Evolutionary conservation across 1,140 invertebrate species (phyloP).

Genomic region (Nylanderia fulva): DNA sequence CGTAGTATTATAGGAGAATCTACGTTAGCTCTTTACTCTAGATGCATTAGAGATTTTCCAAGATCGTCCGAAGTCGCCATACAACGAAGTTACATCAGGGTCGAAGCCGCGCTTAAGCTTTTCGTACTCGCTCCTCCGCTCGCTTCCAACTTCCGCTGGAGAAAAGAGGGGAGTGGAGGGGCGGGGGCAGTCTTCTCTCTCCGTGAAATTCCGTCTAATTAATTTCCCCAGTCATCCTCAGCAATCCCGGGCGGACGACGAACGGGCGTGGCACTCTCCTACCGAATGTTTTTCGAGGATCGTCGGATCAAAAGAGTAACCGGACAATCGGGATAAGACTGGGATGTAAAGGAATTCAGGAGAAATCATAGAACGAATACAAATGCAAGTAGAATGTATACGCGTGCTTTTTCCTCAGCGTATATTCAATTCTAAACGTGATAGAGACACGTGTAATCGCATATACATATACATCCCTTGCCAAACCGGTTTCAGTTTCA

Average conservation of each 20-base stretch:
- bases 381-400: constrained; percentile 32
- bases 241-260: constrained; percentile 77
- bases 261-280: constrained; percentile 78
- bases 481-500: constrained; percentile 30
- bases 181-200: constrained; percentile 53
- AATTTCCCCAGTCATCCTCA: constrained; percentile 77
- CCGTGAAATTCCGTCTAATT: constrained; percentile 78
- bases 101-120: constrained; percentile 52
- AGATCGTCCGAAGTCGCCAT: constrained; percentile 22
- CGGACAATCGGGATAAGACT: neutral
- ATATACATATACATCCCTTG: no score
- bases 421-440: constrained; percentile 27
- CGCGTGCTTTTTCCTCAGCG: constrained; percentile 46
- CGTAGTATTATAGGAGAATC: constrained; percentile 30
- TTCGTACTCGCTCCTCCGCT: constrained; percentile 40
- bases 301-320: constrained; percentile 55
- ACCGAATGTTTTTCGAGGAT: constrained; percentile 56
- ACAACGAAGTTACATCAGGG: constrained; percentile 53
- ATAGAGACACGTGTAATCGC: constrained; percentile 44
- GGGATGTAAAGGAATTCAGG: constrained; percentile 2
- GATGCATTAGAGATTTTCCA: constrained; percentile 32
- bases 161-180: no score
- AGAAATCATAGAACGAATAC: constrained; percentile 28
- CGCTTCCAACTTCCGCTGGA: constrained; percentile 54
- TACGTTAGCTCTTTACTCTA: constrained; percentile 15